Percentiles rank a stretch among this genome's conserved stretches.
Conservation (phyloP, 2,113 vertebrate genomes). For the Mormyrus iriodes region DNA sequence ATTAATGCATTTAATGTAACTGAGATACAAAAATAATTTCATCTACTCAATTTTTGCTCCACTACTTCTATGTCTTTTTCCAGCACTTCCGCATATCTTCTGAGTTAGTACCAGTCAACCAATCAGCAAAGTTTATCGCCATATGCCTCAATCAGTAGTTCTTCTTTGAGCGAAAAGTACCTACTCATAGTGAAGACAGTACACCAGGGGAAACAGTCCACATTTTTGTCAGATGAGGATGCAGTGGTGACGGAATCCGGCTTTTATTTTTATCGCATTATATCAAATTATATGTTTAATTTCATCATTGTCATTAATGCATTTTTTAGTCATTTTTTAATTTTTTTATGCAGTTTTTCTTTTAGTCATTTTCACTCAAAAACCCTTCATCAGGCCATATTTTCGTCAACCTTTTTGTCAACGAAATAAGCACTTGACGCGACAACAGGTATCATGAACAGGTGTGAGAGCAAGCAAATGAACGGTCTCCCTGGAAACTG, state of each 20-base stretch:
- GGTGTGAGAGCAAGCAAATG: not conserved
- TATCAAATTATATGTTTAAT: not conserved
- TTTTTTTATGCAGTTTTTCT: too few relatives aligned
- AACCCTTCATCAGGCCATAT: not conserved
- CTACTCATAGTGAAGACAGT: not conserved
- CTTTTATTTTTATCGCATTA: not conserved
- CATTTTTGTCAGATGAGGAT: not conserved
- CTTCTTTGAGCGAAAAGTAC: too few relatives aligned
- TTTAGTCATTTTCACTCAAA: not conserved
- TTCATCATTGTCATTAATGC: not conserved
- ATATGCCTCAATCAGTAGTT: too few relatives aligned
- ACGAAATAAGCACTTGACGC: not conserved
- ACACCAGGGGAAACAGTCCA: not conserved
- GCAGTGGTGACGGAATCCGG: not conserved
- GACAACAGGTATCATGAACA: not conserved
- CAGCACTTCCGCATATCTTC: not conserved
- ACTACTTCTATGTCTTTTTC: not conserved
- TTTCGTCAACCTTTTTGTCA: not conserved
- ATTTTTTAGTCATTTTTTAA: not conserved
- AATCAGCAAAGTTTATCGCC: not conserved
- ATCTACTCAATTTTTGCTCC: too few relatives aligned
- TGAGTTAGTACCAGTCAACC: not conserved
- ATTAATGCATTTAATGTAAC: too few relatives aligned
- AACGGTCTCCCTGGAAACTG: not conserved
- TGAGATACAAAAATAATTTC: too few relatives aligned